Percentiles rank a stretch among this genome's conserved stretches.
phyloP scores from a whole-genome alignment of 2,888 invertebrate genomes.

The Watsonalla binaria region DNA sequence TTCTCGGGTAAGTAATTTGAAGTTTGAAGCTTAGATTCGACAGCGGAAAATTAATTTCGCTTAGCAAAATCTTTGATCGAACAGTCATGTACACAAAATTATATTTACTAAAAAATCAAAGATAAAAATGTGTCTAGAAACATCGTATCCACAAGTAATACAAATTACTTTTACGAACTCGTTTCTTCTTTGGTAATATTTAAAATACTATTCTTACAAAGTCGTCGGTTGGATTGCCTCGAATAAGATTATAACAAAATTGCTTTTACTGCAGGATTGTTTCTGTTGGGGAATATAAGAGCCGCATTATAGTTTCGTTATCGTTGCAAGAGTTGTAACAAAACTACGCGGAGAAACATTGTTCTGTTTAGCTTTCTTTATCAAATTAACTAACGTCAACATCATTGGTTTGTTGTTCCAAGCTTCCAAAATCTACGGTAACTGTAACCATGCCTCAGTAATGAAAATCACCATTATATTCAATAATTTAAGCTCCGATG shows the following conservation, averaged over 20 bases:
- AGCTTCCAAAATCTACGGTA: slow-evolving; percentile 1
- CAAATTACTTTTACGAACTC: neutral
- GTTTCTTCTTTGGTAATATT: neutral
- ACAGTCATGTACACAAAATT: slow-evolving; percentile 11
- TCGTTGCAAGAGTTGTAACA: neutral
- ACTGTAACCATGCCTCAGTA: slow-evolving; percentile 4
- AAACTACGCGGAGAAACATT: neutral
- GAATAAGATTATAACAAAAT: slow-evolving; percentile 2
- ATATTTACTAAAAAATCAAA: slow-evolving; percentile 6
- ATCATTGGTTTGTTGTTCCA: too few relatives aligned
- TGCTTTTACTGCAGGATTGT: slow-evolving; percentile 2
- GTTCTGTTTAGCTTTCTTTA: neutral
- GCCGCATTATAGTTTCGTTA: neutral
- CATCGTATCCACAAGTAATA: neutral
- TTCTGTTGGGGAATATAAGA: neutral
- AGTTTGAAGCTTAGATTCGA: slow-evolving; percentile 33
- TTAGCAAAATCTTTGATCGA: slow-evolving; percentile 27
- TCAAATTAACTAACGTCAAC: too few relatives aligned
- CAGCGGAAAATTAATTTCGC: slow-evolving; percentile 33
- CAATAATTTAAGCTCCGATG: too few relatives aligned
- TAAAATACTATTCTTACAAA: neutral
- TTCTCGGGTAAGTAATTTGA: slow-evolving; percentile 39
- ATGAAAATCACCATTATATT: too few relatives aligned
- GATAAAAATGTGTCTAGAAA: slow-evolving; percentile 1
- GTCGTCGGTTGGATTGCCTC: neutral